Conservation (phyloP, 1,140 invertebrate genomes). For the Musca domestica region DNA sequence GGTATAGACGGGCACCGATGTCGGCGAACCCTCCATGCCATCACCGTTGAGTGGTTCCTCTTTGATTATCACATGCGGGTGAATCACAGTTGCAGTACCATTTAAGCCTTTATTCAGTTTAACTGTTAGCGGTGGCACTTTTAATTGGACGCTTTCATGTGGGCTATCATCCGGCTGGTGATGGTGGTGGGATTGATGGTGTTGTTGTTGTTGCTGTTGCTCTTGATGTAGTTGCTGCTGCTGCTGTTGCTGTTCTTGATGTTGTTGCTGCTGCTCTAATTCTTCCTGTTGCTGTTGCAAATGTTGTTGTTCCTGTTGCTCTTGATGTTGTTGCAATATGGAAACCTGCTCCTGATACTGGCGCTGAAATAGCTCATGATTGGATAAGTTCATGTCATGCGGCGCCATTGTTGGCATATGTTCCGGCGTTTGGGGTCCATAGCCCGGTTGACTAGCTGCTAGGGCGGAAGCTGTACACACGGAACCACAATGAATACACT, state of each 20-base stretch:
- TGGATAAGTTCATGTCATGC: slow-evolving; percentile 46
- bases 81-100: slow-evolving; percentile 38
- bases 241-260: slow-evolving; percentile 34
- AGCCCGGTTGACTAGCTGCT: slow-evolving; percentile 42
- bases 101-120: slow-evolving; percentile 47
- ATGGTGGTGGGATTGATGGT: background rate
- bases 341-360: slow-evolving; percentile 35
- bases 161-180: slow-evolving; percentile 21
- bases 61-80: slow-evolving; percentile 51
- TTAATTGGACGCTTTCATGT: slow-evolving; percentile 28
- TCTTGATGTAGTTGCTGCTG: slow-evolving; percentile 28
- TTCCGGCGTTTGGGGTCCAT: slow-evolving; percentile 45
- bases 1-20: slow-evolving; percentile 48
- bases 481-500: slow-evolving; percentile 47
- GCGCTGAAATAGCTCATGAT: slow-evolving; percentile 30
- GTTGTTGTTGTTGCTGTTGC: background rate
- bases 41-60: slow-evolving; percentile 46
- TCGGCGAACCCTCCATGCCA: slow-evolving; percentile 25
- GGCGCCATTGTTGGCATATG: slow-evolving; percentile 47
- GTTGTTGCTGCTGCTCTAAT: slow-evolving; percentile 33
- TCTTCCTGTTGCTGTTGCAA: slow-evolving; percentile 17
- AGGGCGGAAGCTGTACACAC: slow-evolving; percentile 43
- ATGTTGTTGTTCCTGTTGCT: slow-evolving; percentile 24
- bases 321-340: slow-evolving; percentile 31
- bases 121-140: slow-evolving; percentile 48